Base-by-base conservation (phyloP, 2,888 invertebrate genomes). In the Tholera decimalis region DNA sequence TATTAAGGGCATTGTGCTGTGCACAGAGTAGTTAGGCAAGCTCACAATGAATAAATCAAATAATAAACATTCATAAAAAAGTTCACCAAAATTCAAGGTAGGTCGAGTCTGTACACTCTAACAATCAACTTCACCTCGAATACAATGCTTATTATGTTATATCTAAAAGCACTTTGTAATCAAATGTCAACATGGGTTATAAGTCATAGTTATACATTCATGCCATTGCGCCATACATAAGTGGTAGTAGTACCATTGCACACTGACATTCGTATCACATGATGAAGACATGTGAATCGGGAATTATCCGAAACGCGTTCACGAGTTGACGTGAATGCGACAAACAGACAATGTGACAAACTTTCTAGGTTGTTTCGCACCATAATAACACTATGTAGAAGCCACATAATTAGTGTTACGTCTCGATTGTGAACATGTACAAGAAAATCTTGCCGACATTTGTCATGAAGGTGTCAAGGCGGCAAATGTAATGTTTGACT, bases 281-380 rank as follows among this genome's bases (percentile, higher is more conserved):
- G 86, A 84, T 86, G 51, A 71, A 84, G 89, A 89, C 91, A 89
- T 83, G 84, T 88, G 89, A 91, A 90, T 90, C 80, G 86, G 83
- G 77, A 83, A 63, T 47, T 66, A 78, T 80, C 85, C 85, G 77
- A 89, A 91, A 91, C 82, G 61, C 78, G 75, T 80, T 85, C 83
- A 80, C 85, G 64, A 72, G 73, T 64, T 77, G 79, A 88, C 79
- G 87, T 75, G 86, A 89, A 88, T 82, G 24, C 41, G 59, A 58
- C 88, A 88, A 64, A 84, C 73, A 79, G 82, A 91, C 90, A 91
- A 91, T 90, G 79, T 85, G 89, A 90, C 89, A 88, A 62, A 77
- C 80, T 82, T 83, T 83, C 82, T 74, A 80, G 54, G 65, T 60
- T 65, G 77, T 73, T 72, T 64, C 33, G n/a, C 60, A 72, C 55